Base-by-base conservation (phyloP, 2,797 vertebrate genomes). In the Anguilla megastoma region DNA sequence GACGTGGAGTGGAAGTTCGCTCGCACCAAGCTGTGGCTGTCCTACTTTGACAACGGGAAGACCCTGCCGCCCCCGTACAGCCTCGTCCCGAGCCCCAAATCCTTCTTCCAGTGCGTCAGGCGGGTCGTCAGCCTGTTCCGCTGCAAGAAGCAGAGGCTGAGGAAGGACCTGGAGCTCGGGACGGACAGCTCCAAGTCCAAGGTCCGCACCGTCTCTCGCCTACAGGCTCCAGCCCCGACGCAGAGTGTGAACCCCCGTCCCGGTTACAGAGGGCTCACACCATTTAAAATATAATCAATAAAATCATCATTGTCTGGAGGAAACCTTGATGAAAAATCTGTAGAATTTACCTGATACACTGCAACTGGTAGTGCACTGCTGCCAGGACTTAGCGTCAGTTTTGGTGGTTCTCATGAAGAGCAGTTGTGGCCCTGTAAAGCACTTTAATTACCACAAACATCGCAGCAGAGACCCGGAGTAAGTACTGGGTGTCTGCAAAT, bases 1-100 rank as follows among this genome's bases (percentile, higher is more conserved):
- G 97, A 98, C 1, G 97, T 98, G 36, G 97, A 98, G 88, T 98
- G 97, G 97, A 98, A 98, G 90, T 98, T 98, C 60, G 97, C 97
- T 21, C 96, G 97, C 33, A 97, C 97, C 30, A 98, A 98, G 89
- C 97, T 98, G 74, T 98, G 97, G 97, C 91, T 98, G 33, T 98
- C 97, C 0, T 98, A 98, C 90, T 98, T 98, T 88, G 97, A 97
- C 92, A 97, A 97, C 69, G 97, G 97, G 2, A 97, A 97, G 92
- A 97, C 97, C 0, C 95, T 98, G 66, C 97, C 97, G 56, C 97
- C 97, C 27, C 97, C 97, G 0, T 97, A 97, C 95, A 98, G 97
- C 93, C 94, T 98, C 54, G 96, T 98, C 85, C 97, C 97, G 18
- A 97, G 96, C 88, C 97, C 97, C 6, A 97, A 98, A 91, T 97